A percentile compares a stretch with the other conserved stretches of the same genome.
phyloP scores from a whole-genome alignment of 1,140 invertebrate genomes.

The Vollenhovia emeryi region DNA sequence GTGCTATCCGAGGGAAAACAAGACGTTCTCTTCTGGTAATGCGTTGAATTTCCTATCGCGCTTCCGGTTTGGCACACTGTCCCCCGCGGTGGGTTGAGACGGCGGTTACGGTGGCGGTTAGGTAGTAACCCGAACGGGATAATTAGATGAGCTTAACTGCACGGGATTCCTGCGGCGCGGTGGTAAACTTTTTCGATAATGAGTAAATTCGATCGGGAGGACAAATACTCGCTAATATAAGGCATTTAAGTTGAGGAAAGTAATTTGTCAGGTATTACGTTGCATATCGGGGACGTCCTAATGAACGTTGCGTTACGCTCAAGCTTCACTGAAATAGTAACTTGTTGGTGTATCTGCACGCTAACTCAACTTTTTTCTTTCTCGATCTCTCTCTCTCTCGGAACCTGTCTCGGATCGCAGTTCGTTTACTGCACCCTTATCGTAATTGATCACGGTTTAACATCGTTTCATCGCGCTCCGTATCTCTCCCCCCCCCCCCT shows the following conservation, averaged over 20 bases:
- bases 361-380: not conserved
- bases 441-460: conserved; percentile 2
- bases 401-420: not conserved
- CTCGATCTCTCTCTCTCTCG: not conserved
- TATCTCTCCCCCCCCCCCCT: not conserved
- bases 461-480: not conserved
- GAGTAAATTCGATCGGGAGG: not conserved
- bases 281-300: not conserved
- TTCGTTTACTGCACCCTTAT: not conserved
- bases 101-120: not conserved
- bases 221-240: not conserved
- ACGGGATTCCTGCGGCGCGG: not conserved
- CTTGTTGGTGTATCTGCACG: not conserved
- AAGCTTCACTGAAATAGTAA: not conserved
- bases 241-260: not conserved
- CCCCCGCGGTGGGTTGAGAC: not conserved
- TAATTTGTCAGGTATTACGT: not conserved
- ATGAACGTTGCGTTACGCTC: not conserved
- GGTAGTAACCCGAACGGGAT: conserved; percentile 30
- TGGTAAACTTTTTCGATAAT: conserved; percentile 27
- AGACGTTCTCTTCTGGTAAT: conserved; percentile 25
- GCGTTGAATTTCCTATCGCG: conserved; percentile 32
- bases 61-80: conserved; percentile 23
- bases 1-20: conserved; percentile 42
- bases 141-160: conserved; percentile 42